A percentile compares a stretch with the other conserved stretches of the same genome.
phyloP scores from a whole-genome alignment of 2,888 invertebrate species.

The Phorcus lineatus region DNA sequence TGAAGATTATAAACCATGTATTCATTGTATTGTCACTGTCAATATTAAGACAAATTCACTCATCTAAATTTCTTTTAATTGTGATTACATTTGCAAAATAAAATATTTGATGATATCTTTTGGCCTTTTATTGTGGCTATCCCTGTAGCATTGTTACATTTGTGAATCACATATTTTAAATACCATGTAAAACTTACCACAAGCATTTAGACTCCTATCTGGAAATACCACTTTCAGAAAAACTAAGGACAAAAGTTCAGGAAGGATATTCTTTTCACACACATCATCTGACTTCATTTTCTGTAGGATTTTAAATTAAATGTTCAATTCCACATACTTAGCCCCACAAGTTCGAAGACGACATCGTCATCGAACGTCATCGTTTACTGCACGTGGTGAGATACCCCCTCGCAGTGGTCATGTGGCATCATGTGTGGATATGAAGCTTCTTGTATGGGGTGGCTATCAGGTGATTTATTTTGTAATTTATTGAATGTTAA shows the following conservation, averaged over 20 bases:
- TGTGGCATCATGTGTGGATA: constrained; percentile 63
- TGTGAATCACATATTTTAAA: not conserved
- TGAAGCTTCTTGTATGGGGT: constrained; percentile 72
- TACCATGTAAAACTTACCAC: too few relatives aligned
- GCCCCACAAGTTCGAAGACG: too few relatives aligned
- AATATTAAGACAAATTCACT: not conserved
- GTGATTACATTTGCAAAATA: not conserved
- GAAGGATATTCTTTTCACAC: not conserved
- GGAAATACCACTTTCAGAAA: too few relatives aligned
- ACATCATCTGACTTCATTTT: not conserved
- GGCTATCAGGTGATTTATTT: constrained; percentile 64
- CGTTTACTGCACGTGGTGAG: not conserved
- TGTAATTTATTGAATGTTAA: not conserved
- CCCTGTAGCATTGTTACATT: not conserved
- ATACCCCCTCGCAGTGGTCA: constrained; percentile 66
- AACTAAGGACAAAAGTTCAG: not conserved
- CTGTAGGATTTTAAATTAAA: not conserved
- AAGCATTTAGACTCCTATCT: too few relatives aligned
- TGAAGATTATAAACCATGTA: too few relatives aligned
- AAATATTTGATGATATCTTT: not conserved
- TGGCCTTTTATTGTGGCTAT: not conserved
- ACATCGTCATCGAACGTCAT: too few relatives aligned
- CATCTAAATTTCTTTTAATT: not conserved
- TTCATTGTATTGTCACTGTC: not conserved
- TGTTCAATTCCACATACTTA: not conserved